Conservation (phyloP, 2,797 vertebrate species). For the Mus caroli region DNA sequence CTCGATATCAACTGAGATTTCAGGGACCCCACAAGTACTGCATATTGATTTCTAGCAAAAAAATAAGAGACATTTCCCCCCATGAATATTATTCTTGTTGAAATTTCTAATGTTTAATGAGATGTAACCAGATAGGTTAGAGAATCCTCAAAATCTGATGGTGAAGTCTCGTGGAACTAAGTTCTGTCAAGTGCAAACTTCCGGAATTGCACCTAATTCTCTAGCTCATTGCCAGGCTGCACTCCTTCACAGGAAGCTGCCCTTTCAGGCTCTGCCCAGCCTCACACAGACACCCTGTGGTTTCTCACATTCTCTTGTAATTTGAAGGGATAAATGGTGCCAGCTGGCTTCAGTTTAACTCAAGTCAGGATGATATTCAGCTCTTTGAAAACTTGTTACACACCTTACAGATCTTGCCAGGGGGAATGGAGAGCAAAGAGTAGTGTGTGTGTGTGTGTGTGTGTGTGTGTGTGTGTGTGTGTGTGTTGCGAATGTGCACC, state of each 20-base stretch:
- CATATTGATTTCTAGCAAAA: slow-evolving; percentile 55
- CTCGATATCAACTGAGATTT: slow-evolving; percentile 37
- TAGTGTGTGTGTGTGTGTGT: not conserved
- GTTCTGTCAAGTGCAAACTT: slow-evolving; percentile 70
- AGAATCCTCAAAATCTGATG: slow-evolving; percentile 62
- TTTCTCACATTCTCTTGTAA: slow-evolving; percentile 81
- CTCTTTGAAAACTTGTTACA: slow-evolving; percentile 78
- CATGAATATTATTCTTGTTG: slow-evolving; percentile 67
- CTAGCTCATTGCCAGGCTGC: slow-evolving; percentile 46
- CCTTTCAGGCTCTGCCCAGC: slow-evolving; percentile 72
- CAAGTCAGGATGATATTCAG: slow-evolving; percentile 82
- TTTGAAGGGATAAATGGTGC: slow-evolving; percentile 79
- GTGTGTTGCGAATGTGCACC: not conserved
- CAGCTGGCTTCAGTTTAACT: slow-evolving; percentile 80
- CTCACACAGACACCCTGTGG: slow-evolving; percentile 73
- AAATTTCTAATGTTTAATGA: slow-evolving; percentile 78
- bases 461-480: not conserved
- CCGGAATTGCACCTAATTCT: slow-evolving; percentile 57
- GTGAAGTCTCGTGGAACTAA: slow-evolving; percentile 67
- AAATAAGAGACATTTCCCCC: slow-evolving; percentile 74
- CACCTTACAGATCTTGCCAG: slow-evolving; percentile 73
- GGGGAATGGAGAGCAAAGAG: slow-evolving; percentile 50
- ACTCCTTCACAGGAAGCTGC: slow-evolving; percentile 68
- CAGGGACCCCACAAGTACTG: not conserved
- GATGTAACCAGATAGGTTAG: slow-evolving; percentile 42